Evolutionary conservation across 1,140 invertebrate genomes (phyloP).

Genomic region (Druon quercuslanigerum): DNA sequence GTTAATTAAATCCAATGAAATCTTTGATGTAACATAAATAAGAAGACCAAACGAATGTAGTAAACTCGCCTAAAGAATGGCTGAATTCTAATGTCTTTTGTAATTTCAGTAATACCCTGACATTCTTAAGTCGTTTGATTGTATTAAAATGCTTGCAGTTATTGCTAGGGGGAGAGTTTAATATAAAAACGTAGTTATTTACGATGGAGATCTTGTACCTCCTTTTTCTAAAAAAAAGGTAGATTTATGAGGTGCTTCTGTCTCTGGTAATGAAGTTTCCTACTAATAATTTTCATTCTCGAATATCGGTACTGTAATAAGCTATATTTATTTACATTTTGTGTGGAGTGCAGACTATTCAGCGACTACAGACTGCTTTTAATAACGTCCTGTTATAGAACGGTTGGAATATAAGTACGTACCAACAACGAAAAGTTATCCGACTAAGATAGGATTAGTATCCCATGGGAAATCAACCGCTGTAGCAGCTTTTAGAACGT

Average conservation of each 20-base stretch:
- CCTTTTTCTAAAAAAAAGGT: neutral
- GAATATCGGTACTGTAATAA: neutral
- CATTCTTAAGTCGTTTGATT: neutral
- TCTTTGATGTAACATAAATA: conserved; percentile 11
- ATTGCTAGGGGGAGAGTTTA: neutral
- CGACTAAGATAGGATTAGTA: conserved; percentile 67
- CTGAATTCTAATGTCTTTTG: conserved; percentile 13
- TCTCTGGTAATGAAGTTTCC: neutral
- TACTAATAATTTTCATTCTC: neutral
- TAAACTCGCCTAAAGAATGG: conserved; percentile 2
- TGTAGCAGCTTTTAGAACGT: conserved; percentile 57
- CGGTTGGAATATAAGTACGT: conserved; percentile 48
- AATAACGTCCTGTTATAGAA: conserved; percentile 28
- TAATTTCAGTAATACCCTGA: conserved; percentile 12
- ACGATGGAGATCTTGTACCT: no score
- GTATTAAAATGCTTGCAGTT: neutral
- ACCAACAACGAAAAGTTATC: conserved; percentile 65
- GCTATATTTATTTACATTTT: conserved; percentile 15
- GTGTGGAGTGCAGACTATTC: neutral
- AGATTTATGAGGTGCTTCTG: neutral
- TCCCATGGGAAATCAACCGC: conserved; percentile 70
- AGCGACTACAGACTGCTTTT: neutral
- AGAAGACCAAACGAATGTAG: neutral
- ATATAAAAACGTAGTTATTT: neutral
- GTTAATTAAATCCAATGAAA: conserved; percentile 18